Evolutionary conservation across 2,888 invertebrate genomes (phyloP).

Genomic region (Therioaphis trifolii): DNA sequence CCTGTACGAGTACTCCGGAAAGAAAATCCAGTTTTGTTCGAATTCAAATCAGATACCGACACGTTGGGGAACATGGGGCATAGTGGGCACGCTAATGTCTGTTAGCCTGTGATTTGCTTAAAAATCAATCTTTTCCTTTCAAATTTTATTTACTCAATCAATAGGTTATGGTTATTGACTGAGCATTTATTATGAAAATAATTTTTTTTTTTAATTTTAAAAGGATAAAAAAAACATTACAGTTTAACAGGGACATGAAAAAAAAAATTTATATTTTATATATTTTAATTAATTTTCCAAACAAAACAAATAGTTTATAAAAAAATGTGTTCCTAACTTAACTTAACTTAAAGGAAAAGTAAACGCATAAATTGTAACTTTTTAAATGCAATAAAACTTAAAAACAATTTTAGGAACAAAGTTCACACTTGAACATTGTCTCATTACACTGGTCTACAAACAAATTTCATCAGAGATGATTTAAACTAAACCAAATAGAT

Average conservation of each 20-base stretch:
- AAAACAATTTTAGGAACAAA: not conserved
- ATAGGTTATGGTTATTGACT: not conserved
- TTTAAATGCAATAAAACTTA: not conserved
- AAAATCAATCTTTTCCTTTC: no score
- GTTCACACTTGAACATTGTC: not conserved
- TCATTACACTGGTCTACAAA: no score
- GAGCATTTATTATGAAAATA: not conserved
- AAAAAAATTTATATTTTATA: not conserved
- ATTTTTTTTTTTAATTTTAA: not conserved
- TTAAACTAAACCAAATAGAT: no score
- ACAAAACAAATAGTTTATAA: not conserved
- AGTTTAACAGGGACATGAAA: not conserved
- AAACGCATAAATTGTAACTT: not conserved
- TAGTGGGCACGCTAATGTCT: not conserved
- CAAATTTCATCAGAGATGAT: no score
- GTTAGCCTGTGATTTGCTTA: no score
- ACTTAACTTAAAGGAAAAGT: not conserved
- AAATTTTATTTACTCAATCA: no score
- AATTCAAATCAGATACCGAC: no score
- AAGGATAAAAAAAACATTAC: not conserved
- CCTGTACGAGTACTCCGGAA: no score
- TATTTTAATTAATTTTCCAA: slow-evolving; percentile 1
- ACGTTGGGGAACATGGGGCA: not conserved
- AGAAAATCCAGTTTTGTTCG: no score
- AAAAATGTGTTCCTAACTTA: not conserved